Base-by-base conservation (phyloP, 2,888 invertebrate species). In the Chrysolina oricalcia region DNA sequence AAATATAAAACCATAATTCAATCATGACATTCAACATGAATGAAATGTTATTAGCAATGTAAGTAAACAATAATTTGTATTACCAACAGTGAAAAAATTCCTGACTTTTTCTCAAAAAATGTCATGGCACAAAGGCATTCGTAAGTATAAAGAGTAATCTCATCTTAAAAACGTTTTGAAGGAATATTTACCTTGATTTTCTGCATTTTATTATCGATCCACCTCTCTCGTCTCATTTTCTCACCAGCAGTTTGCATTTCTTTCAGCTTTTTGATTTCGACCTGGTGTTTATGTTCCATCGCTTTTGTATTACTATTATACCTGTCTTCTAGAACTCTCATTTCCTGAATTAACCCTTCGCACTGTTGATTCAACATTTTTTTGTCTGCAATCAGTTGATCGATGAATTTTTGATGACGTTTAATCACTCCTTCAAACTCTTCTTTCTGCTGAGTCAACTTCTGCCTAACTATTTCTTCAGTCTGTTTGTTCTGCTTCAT, bases 201-300 rank as follows among this genome's bases (percentile, higher is more conserved):
- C 83, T 95, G 94, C 3, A 96, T 96, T 87, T 95, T 96, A 73
- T 93, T 93, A 68, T 95, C 93, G 56, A 96, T 93, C 96, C 96
- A 96, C 69, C 94, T 92, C 84, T 96, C 95, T 27, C 93, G 89
- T 11, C 92, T 88, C 15, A 93, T 89, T 86, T 95, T 96, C 85
- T 96, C 96, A 0, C 94, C 93, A 35, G 94, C 95, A 27, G 92
- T 90, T 79, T 94, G 93, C 82, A 94, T 93, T 85, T 96, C 95
- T 85, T 94, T 94, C 46, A 93, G 91, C 80, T 94, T 93, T 65
- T 93, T 91, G 68, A 96, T 86, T 86, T 96, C 96, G 3, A 96
- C 90, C 79, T 92, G 91, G 86, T 96, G 93, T 41, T 94, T 92
- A 75, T 96, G 95, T 75, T 95, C 94, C 65, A 93, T 88, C 35